Conservation (phyloP, 30 jellyfish, hydroid and myxozoan species). For the Hydractinia echinata region DNA sequence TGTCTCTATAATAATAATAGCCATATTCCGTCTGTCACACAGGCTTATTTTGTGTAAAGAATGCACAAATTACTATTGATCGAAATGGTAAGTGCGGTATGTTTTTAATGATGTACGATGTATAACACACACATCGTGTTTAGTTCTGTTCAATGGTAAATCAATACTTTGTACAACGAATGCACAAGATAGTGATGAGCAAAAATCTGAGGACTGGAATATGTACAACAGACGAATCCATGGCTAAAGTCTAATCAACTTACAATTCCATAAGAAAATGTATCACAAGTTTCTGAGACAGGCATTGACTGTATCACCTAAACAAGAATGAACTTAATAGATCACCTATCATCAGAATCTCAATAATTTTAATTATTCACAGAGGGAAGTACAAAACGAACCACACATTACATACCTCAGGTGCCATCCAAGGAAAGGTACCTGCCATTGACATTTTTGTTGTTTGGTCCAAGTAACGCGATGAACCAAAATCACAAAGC, state of each 20-base stretch:
- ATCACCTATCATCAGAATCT: background rate
- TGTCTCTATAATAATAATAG: too few species aligned
- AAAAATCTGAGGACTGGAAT: too few species aligned
- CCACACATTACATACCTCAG: conserved; percentile 57
- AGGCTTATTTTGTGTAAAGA: too few species aligned
- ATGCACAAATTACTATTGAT: too few species aligned
- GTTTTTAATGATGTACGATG: too few species aligned
- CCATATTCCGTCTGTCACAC: too few species aligned
- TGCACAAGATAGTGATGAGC: too few species aligned
- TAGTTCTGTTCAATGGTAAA: too few species aligned
- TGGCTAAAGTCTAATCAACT: background rate
- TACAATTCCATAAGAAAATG: conserved; percentile 85
- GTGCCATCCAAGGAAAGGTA: conserved; percentile 99
- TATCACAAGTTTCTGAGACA: conserved; percentile 78
- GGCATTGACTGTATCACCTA: conserved; percentile 91
- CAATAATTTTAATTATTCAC: background rate
- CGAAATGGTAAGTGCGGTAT: too few species aligned
- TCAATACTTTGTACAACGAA: too few species aligned
- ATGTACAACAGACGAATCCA: too few species aligned
- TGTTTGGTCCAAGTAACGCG: conserved; percentile 67
- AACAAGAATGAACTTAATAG: background rate
- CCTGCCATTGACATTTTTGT: conserved; percentile 93
- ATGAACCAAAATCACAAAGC: conserved; percentile 98
- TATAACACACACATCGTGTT: too few species aligned
- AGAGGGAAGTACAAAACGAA: background rate